Conservation (phyloP, 2,888 invertebrate species). For the Cheilosia vernalis region DNA sequence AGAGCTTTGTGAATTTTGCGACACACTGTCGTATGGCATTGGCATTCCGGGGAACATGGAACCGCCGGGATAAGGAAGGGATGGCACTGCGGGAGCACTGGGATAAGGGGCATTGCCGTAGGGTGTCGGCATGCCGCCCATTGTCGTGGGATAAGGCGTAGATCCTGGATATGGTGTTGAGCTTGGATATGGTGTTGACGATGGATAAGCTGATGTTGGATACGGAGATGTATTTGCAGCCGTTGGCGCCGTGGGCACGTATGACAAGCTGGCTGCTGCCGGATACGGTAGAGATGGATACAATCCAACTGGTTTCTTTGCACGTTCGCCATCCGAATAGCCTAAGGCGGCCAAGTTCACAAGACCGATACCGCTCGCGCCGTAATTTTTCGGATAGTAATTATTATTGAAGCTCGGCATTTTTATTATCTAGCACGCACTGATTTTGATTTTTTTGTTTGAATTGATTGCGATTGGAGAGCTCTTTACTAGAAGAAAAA, state of each 20-base stretch:
- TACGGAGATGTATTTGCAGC: constrained; percentile 68
- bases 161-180: constrained; percentile 76
- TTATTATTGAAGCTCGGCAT: constrained; percentile 69
- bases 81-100: constrained; percentile 58
- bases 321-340: constrained; percentile 77
- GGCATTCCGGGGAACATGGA: constrained; percentile 77
- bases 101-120: constrained; percentile 70
- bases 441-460: constrained; percentile 2
- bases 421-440: constrained; percentile 9
- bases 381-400: constrained; percentile 82
- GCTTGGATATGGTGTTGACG: constrained; percentile 75
- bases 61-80: constrained; percentile 79
- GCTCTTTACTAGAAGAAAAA: not conserved
- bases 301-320: constrained; percentile 77
- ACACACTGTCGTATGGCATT: constrained; percentile 79
- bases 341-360: constrained; percentile 82
- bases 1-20: constrained; percentile 64
- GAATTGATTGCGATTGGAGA: not conserved
- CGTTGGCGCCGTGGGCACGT: constrained; percentile 70
- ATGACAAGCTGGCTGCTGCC: constrained; percentile 76
- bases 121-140: constrained; percentile 73
- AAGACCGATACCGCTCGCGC: constrained; percentile 81
- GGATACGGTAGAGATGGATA: constrained; percentile 81
- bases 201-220: constrained; percentile 75
- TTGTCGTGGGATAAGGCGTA: constrained; percentile 50